Evolutionary conservation across 2,113 vertebrate species (phyloP).

Genomic region (Penelope pileata): DNA sequence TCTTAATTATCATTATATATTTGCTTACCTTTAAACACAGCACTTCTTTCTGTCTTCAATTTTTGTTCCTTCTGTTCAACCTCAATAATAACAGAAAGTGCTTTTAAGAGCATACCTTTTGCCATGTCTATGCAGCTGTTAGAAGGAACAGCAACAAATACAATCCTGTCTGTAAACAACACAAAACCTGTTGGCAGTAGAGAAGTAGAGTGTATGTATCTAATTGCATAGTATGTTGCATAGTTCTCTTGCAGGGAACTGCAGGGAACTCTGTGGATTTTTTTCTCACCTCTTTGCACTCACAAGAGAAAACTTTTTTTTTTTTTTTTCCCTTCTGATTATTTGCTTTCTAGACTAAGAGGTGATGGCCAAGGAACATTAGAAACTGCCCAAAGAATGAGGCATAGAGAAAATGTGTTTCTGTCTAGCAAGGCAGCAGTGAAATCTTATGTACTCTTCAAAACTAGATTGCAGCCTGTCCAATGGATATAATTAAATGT

Average conservation of each 20-base stretch:
- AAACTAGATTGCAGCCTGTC: background rate
- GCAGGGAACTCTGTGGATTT: background rate
- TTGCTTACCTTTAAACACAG: background rate
- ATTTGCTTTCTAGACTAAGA: background rate
- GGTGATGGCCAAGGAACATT: background rate
- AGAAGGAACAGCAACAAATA: background rate
- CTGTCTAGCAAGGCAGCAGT: background rate
- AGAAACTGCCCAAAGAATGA: background rate
- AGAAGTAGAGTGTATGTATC: background rate
- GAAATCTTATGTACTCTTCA: background rate
- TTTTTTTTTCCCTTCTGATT: background rate
- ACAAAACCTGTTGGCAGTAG: background rate
- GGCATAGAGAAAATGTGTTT: background rate
- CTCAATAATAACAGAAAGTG: background rate
- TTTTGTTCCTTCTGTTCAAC: background rate
- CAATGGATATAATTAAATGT: background rate
- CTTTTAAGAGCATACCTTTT: background rate
- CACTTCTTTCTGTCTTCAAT: background rate
- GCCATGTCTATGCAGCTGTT: background rate
- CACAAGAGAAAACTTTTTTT: background rate
- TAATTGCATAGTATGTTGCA: background rate
- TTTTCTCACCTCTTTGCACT: background rate
- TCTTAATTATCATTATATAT: background rate
- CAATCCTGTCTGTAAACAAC: background rate
- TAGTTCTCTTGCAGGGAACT: background rate